These are phyloP conservation scores for Bruchidius siliquastri DNA, from an alignment of 2,888 invertebrate species.

Conservation along the genomic window DNA sequence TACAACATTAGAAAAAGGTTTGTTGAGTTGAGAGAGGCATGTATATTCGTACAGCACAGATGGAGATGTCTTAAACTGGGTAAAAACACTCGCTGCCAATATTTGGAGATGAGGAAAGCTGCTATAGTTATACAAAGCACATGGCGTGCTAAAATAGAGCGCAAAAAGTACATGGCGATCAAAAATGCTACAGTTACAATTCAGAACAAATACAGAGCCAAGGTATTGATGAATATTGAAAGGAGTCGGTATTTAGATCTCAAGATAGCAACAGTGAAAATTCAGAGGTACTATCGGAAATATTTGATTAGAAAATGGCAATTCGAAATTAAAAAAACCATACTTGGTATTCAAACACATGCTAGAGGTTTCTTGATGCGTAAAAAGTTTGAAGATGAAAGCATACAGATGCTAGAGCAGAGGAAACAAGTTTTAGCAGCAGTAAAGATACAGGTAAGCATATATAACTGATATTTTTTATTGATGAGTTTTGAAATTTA, in stretches of 20 bases:
- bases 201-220: slow-evolving; percentile 39
- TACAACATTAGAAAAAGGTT: neutral
- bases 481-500: slow-evolving; percentile 3
- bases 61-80: slow-evolving; percentile 3
- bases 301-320: slow-evolving; percentile 1
- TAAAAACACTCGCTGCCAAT: neutral
- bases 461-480: too few relatives aligned
- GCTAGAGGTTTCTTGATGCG: neutral
- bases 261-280: slow-evolving; percentile 4
- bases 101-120: slow-evolving; percentile 1
- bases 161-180: slow-evolving; percentile 19
- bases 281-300: slow-evolving; percentile 5
- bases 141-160: slow-evolving; percentile 13
- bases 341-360: neutral
- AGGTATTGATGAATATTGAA: slow-evolving; percentile 24
- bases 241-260: slow-evolving; percentile 21
- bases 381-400: neutral
- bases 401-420: neutral
- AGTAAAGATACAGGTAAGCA: neutral
- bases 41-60: slow-evolving; percentile 10
- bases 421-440: neutral
- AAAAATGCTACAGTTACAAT: slow-evolving; percentile 24
- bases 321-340: neutral
- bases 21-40: neutral
- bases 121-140: slow-evolving; percentile 3